phyloP scores from a whole-genome alignment of 2,888 invertebrate species.

The Pyrrhia umbra region DNA sequence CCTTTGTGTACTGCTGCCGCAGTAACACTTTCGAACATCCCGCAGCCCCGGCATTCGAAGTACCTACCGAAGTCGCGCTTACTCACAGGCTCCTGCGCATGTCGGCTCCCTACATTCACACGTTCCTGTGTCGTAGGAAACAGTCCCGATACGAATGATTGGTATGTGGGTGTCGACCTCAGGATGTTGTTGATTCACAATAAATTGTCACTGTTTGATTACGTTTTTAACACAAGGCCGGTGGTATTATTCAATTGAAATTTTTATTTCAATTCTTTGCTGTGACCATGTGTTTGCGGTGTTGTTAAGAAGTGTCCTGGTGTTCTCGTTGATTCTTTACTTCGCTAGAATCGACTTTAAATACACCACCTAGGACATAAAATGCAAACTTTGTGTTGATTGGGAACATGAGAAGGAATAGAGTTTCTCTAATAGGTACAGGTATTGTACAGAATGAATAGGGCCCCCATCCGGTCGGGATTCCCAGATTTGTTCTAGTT shows the following conservation, averaged over 20 bases:
- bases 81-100: neutral
- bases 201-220: conserved; percentile 72
- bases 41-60: no score
- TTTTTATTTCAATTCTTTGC: conserved; percentile 61
- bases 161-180: conserved; percentile 68
- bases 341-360: no score
- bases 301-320: neutral
- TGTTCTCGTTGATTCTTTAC: neutral
- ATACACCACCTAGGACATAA: no score
- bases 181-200: conserved; percentile 73
- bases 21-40: no score
- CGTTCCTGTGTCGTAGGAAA: conserved; percentile 30
- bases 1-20: no score
- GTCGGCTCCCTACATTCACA: conserved; percentile 20
- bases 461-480: no score
- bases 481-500: no score
- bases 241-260: conserved; percentile 74
- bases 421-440: no score
- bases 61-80: no score
- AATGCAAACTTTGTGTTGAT: no score
- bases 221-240: conserved; percentile 69
- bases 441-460: no score
- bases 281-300: conserved; percentile 28
- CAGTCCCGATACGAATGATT: conserved; percentile 51
- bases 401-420: no score